Percentiles rank a stretch among this genome's conserved stretches.
These are phyloP conservation scores for Artemia franciscana DNA, from an alignment of 1,140 invertebrate species.

Conservation along the genomic window DNA sequence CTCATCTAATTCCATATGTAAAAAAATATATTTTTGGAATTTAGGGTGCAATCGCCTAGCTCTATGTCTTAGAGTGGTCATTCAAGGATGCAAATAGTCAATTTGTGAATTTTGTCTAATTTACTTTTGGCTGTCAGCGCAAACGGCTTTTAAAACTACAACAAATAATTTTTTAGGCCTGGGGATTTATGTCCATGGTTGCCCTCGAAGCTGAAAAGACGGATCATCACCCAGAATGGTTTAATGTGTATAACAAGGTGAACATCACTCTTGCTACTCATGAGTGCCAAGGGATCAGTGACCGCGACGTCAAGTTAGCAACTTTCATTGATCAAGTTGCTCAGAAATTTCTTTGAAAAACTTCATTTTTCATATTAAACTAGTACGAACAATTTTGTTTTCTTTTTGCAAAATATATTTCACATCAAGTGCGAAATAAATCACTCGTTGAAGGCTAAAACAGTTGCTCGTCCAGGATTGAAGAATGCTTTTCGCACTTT, in stretches of 20 bases:
- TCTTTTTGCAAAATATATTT: too few relatives aligned
- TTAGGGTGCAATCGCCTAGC: too few relatives aligned
- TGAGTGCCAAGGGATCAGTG: conserved; percentile 69
- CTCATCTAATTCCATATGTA: too few relatives aligned
- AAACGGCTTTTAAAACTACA: conserved; percentile 11
- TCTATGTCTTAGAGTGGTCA: neutral
- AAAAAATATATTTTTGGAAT: too few relatives aligned
- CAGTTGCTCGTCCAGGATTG: too few relatives aligned
- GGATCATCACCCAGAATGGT: conserved; percentile 99
- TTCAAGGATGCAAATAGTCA: neutral
- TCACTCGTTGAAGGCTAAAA: too few relatives aligned
- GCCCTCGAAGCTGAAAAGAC: conserved; percentile 93
- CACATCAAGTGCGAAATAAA: too few relatives aligned
- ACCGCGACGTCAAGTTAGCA: conserved; percentile 65
- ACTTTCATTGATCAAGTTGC: conserved; percentile 48
- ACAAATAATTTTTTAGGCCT: conserved; percentile 43
- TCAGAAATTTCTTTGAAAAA: neutral
- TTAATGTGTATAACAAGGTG: conserved; percentile 96
- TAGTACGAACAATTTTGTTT: too few relatives aligned
- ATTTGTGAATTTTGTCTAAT: conserved; percentile 1
- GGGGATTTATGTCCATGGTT: conserved; percentile 83
- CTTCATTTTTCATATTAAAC: neutral
- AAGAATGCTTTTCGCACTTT: too few relatives aligned
- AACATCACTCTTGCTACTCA: conserved; percentile 74
- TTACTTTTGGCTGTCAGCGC: conserved; percentile 8